Base-by-base conservation (phyloP, 2,113 vertebrate species). In the Prochilodus magdalenae region DNA sequence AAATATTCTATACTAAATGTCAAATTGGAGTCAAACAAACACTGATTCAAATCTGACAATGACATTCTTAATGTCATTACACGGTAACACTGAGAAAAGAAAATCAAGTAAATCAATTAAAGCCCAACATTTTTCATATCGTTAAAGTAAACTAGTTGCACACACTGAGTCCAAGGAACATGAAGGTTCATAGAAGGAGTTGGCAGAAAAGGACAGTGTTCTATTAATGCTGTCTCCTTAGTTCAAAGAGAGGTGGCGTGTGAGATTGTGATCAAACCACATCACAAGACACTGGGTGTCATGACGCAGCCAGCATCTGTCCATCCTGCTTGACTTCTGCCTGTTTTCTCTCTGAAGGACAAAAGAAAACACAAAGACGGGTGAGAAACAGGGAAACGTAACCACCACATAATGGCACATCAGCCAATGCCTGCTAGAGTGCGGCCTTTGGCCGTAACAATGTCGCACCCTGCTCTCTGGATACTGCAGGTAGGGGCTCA, bases 401-500 rank as follows among this genome's bases (percentile, higher is more conserved):
- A 15, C 62, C 57, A 71, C 49, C 67, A 26, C 13, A 67, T 29
- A 65, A 74, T 53, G 51, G 51, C 10, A 40, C 26, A 36, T 49
- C 18, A 49, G 24, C 57, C 24, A 36, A 49, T 75, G 14, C 27
- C 51, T 51, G 59, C 15, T 29, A 59, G 24, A 55, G 27, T 59
- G 55, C 27, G 62, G n/a, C 15, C 7, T 60, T 73, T 67, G 36
- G 53, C 57, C 4, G 13, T 18, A 30, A 67, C 10, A 67, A 16
- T 33, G 72, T 27, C 59, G 1, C 40, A 0, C 92, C 96, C 96
- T 96, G 94, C 95, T 91, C 63, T 88, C 84, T 80, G 0, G 94
- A 93, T 55, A 90, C 76, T 14, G 89, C 89, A 33, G 91, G 90
- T 47, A 96, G 88, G 0, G 94, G 94, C 84, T 98, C 96, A 0